Evolutionary conservation across 2,797 vertebrate species (phyloP), one percentile per base, ranked within the genome.

Genomic region (Leptoclinus maculatus): DNA sequence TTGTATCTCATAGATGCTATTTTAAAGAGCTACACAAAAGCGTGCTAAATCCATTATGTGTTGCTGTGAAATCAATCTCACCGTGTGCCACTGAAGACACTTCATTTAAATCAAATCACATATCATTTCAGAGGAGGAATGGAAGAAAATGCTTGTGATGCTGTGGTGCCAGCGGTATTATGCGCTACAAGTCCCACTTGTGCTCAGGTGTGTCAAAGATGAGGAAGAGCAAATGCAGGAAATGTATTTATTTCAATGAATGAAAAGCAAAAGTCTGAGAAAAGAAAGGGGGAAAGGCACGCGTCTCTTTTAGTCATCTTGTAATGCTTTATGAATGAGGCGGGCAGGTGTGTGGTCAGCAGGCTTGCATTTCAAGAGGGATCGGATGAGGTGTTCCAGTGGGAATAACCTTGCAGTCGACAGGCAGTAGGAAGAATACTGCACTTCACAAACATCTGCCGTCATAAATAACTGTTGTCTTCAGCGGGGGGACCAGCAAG

Each of bases 261-360:
- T 85, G 58, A 71, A 71, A 80, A 56, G 39, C 34, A 67, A 80
- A 85, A 23, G 34, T 56, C 19, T 41, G n/a, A 2, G 1, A 49
- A 43, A 29, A 62, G 58, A 41, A 60, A 68, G 51, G 60, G 43
- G 25, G 25, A 76, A 74, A 75, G 41, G 71, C 54, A 7, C 59
- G 67, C 68, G 70, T 68, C 68, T 10, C 57, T 71, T 74, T 78
- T 53, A 74, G 70, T 79, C 67, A 56, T 45, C 60, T 64, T 54
- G 53, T 69, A 38, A 88, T 89, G 78, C 59, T 89, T 92, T 81
- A 89, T 88, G 76, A 87, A 90, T 83, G 80, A 89, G 77, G 64
- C 7, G 3, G 79, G 79, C 78, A 80, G 73, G 80, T 85, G 56
- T 78, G 70, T 72, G 60, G 68, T 53, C 70, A 79, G 69, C 63